phyloP scores from a whole-genome alignment of 2,113 vertebrate genomes.

The Platycercus adscitus region DNA sequence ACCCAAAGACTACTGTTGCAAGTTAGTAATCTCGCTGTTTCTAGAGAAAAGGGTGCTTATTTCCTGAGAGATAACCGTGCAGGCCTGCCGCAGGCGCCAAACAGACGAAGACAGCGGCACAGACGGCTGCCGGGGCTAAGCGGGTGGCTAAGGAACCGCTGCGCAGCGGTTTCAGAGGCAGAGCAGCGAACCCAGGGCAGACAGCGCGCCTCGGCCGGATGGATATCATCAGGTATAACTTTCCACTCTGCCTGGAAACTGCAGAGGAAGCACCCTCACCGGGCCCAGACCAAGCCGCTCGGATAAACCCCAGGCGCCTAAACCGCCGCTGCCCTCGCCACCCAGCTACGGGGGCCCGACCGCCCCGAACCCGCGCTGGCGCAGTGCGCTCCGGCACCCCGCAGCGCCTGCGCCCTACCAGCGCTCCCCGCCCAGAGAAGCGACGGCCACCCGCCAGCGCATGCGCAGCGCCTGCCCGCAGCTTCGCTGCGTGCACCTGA shows the following conservation, averaged over 20 bases:
- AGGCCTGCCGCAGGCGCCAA: neutral
- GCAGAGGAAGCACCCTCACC: neutral
- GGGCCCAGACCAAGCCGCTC: fast-evolving
- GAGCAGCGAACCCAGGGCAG: fast-evolving
- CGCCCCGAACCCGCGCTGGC: neutral
- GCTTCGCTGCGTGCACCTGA: constrained; percentile 29
- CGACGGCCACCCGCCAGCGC: neutral
- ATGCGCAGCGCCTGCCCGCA: neutral
- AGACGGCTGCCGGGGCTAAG: neutral
- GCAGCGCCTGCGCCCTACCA: neutral
- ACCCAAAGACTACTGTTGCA: fast-evolving
- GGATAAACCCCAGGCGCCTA: fast-evolving
- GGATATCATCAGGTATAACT: fast-evolving
- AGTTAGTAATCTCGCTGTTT: fast-evolving
- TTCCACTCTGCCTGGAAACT: neutral
- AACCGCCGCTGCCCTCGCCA: neutral
- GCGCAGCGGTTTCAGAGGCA: neutral
- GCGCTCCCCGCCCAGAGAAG: no score
- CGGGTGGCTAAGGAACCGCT: neutral
- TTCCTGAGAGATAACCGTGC: fast-evolving
- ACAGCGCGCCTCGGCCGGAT: fast-evolving
- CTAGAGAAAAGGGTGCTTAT: fast-evolving
- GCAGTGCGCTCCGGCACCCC: neutral
- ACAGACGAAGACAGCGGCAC: neutral
- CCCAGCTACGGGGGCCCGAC: fast-evolving